Percentiles rank a stretch among this genome's conserved stretches.
Evolutionary conservation across 2,113 vertebrate species (phyloP).

Genomic region (Hydrolagus affinis): DNA sequence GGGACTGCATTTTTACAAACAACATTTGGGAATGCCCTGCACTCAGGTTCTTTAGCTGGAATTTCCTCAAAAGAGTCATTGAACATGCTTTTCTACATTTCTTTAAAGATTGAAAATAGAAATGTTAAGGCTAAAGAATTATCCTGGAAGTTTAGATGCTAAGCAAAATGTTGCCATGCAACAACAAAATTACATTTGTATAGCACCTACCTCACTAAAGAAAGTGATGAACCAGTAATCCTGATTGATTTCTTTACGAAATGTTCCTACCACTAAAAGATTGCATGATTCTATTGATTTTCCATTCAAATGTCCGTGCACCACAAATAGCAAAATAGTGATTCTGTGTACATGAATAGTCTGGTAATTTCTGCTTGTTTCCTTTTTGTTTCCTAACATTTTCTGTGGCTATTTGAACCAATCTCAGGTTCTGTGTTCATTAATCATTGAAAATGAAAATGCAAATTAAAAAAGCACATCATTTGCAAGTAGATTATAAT

Average conservation of each 20-base stretch:
- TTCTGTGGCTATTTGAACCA: constrained; percentile 41
- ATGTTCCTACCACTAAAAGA: background rate
- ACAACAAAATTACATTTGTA: no score
- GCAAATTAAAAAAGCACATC: constrained; percentile 39
- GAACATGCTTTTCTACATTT: background rate
- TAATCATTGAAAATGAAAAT: constrained; percentile 45
- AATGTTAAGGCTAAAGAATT: no score
- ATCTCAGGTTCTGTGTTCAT: constrained; percentile 39
- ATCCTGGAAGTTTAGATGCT: no score
- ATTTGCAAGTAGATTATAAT: constrained; percentile 37
- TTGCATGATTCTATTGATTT: background rate
- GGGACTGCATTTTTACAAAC: no score
- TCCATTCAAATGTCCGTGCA: background rate
- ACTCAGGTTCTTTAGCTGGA: no score
- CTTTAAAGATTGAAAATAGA: background rate
- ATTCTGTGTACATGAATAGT: background rate
- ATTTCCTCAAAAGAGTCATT: no score
- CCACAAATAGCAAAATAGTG: background rate
- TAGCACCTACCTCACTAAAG: no score
- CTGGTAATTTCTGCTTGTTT: constrained; percentile 43
- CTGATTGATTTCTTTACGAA: background rate
- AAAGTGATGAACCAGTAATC: background rate
- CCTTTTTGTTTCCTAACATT: constrained; percentile 44
- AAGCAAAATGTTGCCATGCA: background rate
- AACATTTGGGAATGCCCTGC: no score